Evolutionary conservation across 2,888 invertebrate genomes (phyloP).

Genomic region (Rambutsinella grinnellia): DNA sequence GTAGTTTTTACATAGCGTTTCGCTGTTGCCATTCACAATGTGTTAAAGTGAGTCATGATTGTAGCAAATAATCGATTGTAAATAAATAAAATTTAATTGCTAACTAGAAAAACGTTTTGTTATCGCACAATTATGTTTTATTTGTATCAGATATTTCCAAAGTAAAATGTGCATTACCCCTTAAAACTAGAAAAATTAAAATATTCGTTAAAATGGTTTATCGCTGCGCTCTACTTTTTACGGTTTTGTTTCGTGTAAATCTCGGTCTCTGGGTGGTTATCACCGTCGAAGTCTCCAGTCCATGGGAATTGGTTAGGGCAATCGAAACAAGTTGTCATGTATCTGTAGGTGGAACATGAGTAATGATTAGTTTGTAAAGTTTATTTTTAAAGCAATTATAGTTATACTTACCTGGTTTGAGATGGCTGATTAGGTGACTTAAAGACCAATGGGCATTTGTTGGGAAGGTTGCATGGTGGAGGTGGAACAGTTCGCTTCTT

Average conservation of each 20-base stretch:
- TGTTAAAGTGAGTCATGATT: background rate
- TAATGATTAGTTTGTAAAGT: background rate
- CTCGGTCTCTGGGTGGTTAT: slow-evolving; percentile 60
- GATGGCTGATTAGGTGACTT: slow-evolving; percentile 76
- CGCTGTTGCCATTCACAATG: no score
- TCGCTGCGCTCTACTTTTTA: slow-evolving; percentile 50
- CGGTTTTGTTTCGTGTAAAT: slow-evolving; percentile 66
- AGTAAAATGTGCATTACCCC: no score
- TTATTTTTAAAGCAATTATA: slow-evolving; percentile 1
- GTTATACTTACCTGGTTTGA: slow-evolving; percentile 56
- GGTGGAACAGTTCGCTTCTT: slow-evolving; percentile 78
- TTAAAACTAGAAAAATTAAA: no score
- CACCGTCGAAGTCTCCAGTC: slow-evolving; percentile 69
- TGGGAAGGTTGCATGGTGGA: slow-evolving; percentile 83
- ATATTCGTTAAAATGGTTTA: no score
- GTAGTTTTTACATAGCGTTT: no score
- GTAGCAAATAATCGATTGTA: background rate
- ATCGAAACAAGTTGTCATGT: slow-evolving; percentile 88
- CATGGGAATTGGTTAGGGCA: slow-evolving; percentile 90
- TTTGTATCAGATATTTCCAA: background rate
- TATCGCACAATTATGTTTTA: background rate
- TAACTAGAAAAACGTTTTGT: slow-evolving; percentile 12
- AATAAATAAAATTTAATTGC: no score
- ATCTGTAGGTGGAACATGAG: slow-evolving; percentile 71
- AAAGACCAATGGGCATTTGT: slow-evolving; percentile 87